Evolutionary conservation across 2,797 vertebrate species (phyloP).

Genomic region (Glossophaga mutica): DNA sequence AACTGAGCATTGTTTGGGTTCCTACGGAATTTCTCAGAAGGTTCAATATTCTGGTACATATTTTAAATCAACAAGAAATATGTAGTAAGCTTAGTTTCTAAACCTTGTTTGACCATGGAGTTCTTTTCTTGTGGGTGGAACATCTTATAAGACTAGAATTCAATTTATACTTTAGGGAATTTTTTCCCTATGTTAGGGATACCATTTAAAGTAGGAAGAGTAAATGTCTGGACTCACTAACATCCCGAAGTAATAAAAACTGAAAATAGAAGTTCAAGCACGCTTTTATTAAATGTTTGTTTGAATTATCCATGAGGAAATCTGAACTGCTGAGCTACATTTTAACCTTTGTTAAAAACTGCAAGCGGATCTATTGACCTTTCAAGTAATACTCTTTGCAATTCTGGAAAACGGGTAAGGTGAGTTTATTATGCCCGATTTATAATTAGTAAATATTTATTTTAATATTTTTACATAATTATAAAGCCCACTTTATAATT

Average conservation of each 20-base stretch:
- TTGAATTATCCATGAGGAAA: neutral
- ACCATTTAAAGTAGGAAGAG: neutral
- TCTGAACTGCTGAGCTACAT: neutral
- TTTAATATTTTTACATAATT: constrained; percentile 28
- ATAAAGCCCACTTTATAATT: neutral
- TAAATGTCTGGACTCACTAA: constrained; percentile 3
- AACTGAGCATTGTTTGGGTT: neutral
- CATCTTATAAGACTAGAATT: neutral
- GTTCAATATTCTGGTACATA: neutral
- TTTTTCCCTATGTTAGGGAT: neutral
- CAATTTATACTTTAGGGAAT: neutral
- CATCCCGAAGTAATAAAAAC: neutral
- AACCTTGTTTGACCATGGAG: neutral
- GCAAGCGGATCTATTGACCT: neutral
- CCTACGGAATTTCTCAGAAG: neutral
- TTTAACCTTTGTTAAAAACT: constrained; percentile 21
- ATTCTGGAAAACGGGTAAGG: neutral
- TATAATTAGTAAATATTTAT: constrained; percentile 15
- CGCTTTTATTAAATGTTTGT: constrained; percentile 26
- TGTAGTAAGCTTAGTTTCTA: neutral
- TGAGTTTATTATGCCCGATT: neutral
- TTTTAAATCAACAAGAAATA: neutral
- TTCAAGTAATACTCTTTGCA: neutral
- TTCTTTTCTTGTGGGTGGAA: neutral
- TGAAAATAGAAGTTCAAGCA: neutral